These are phyloP conservation scores for Bujurquina vittata DNA, from an alignment of 2,113 vertebrate genomes.

Conservation along the genomic window DNA sequence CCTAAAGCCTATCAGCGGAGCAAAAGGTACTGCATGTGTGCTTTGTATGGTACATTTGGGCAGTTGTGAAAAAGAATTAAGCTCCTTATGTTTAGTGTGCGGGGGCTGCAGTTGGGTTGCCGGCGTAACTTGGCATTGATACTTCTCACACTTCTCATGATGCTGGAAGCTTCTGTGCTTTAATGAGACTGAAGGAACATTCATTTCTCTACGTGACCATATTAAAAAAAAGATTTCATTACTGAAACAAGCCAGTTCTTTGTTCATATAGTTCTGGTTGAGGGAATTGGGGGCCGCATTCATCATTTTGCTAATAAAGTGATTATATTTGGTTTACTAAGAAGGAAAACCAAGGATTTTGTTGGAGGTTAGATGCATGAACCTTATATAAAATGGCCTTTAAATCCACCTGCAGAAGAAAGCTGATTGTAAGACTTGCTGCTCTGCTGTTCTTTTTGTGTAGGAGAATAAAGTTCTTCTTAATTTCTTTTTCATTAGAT, in stretches of 20 bases:
- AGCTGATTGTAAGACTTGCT: not conserved
- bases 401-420: not conserved
- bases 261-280: constrained; percentile 1
- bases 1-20: constrained; percentile 91
- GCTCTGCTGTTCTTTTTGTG: not conserved
- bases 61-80: constrained; percentile 30
- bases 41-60: not conserved
- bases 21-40: constrained; percentile 84
- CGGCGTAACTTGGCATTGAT: constrained; percentile 32
- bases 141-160: constrained; percentile 40
- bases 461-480: not conserved
- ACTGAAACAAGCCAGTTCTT: not conserved
- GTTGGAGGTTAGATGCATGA: not conserved
- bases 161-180: constrained; percentile 32
- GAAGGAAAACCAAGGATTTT: not conserved
- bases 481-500: not conserved
- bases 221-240: not conserved
- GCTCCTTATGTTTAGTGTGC: constrained; percentile 12
- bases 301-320: not conserved
- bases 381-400: not conserved
- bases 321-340: not conserved
- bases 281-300: not conserved
- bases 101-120: constrained; percentile 27
- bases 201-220: not conserved
- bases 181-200: constrained; percentile 5